Percentiles rank a stretch among this genome's conserved stretches.
phyloP scores from a whole-genome alignment of 2,888 invertebrate species.

The Calliphora vomitoria region DNA sequence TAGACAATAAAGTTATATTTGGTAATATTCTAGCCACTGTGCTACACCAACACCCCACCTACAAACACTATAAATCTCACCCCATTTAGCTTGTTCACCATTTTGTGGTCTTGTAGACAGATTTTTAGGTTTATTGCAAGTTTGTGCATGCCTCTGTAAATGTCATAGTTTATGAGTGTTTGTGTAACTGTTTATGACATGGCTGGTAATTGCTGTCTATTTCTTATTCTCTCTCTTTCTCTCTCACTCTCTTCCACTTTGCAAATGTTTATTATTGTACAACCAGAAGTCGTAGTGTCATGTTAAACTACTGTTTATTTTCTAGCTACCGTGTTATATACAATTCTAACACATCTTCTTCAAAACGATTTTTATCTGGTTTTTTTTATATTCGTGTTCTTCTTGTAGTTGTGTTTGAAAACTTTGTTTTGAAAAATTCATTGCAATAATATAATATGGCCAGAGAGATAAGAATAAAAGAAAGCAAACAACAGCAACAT shows the following conservation, averaged over 20 bases:
- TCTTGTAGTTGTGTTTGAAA: background rate
- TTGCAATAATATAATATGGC: background rate
- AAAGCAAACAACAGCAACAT: background rate
- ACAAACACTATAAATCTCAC: too few relatives aligned
- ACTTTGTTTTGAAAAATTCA: constrained; percentile 37
- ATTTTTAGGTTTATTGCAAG: constrained; percentile 6
- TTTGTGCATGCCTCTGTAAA: background rate
- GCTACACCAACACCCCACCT: too few relatives aligned
- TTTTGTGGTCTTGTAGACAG: constrained; percentile 31
- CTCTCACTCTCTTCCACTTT: background rate
- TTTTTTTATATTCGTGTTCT: background rate
- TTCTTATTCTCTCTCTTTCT: background rate
- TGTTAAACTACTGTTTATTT: constrained; percentile 43
- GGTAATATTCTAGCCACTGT: too few relatives aligned
- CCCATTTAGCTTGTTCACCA: background rate
- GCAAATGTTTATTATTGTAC: background rate
- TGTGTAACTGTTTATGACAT: constrained; percentile 48
- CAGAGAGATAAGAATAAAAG: background rate
- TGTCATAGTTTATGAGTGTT: constrained; percentile 26
- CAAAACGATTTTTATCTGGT: background rate
- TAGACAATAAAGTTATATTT: too few relatives aligned
- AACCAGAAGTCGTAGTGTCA: constrained; percentile 40
- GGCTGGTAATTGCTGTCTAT: constrained; percentile 19
- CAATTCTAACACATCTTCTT: too few relatives aligned
- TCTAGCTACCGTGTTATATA: constrained; percentile 13